Base-by-base conservation (phyloP, 2,797 vertebrate species). In the Pogonophryne albipinna region DNA sequence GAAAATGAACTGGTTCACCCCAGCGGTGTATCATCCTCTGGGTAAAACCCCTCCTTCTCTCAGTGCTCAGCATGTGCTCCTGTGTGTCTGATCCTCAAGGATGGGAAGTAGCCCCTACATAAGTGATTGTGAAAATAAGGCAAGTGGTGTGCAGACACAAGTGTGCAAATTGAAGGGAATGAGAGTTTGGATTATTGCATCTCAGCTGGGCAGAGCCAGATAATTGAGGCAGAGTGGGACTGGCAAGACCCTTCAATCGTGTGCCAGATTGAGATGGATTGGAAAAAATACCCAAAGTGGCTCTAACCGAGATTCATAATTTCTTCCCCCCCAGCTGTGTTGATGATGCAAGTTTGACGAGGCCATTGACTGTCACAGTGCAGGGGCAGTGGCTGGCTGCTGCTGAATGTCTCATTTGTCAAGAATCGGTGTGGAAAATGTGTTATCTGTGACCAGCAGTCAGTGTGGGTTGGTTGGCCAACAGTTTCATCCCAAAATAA, bases 151-250 rank as follows among this genome's bases (percentile, higher is more conserved):
- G 87, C 90, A 92, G 92, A 93, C 93, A 89, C 80, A 91, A 93
- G 94, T 94, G 94, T 95, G 93, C 85, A 95, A 95, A 95, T 94
- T 89, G 94, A 90, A 81, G 92, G 93, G 93, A 95, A 95, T 95
- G 93, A 95, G 94, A 90, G 92, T 95, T 94, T 94, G 93, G 94
- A 95, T 95, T 95, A 94, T 93, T 95, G 93, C 91, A 93, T 95
- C 93, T 94, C 93, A 94, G 93, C 93, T 93, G 93, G 91, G 89
- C 87, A 94, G 81, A 89, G 91, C 85, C 86, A 91, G 90, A 95
- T 94, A 94, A 95, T 94, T 93, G 91, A 93, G 82, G 88, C 80
- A 88, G 90, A 94, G 91, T 83, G 83, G 82, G 84, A 82, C 83
- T 78, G 89, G 87, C 87, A 76, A 88, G 91, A 91, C 91, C 90